These are phyloP conservation scores for Drosophila lacicola DNA, from an alignment of 2,888 invertebrate species.

Conservation along the genomic window DNA sequence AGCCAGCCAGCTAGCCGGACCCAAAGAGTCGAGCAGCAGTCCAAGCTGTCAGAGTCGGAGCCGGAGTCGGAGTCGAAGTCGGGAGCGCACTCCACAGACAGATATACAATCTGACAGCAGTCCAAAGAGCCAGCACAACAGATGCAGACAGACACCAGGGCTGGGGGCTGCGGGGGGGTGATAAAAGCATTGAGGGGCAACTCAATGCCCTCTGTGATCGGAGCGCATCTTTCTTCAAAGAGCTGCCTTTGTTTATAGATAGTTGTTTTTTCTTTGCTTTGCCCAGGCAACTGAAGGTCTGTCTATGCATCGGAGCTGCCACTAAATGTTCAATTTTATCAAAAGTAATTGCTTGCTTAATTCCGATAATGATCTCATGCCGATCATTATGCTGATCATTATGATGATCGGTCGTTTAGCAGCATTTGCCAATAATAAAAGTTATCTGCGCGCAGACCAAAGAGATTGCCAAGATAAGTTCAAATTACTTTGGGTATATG, in stretches of 20 bases:
- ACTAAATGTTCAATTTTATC: slow-evolving; percentile 54
- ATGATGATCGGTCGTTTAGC: slow-evolving; percentile 11
- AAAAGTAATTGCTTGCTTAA: slow-evolving; percentile 55
- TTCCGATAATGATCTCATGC: slow-evolving; percentile 10
- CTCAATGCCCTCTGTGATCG: slow-evolving; percentile 26
- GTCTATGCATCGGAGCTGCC: slow-evolving; percentile 16
- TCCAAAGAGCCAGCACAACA: slow-evolving; percentile 54
- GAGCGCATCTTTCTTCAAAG: slow-evolving; percentile 46
- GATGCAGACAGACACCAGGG: slow-evolving; percentile 31
- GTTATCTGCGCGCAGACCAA: slow-evolving; percentile 21
- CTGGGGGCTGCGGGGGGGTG: not conserved
- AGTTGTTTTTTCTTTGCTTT: no score
- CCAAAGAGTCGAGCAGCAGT: slow-evolving; percentile 15
- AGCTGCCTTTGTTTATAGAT: slow-evolving; percentile 28
- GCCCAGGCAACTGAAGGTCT: slow-evolving; percentile 1
- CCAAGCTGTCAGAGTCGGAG: slow-evolving; percentile 20
- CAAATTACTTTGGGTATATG: slow-evolving; percentile 15
- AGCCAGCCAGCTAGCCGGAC: slow-evolving; percentile 46
- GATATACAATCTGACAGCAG: slow-evolving; percentile 72
- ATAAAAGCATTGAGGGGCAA: not conserved
- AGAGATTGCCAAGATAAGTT: slow-evolving; percentile 38
- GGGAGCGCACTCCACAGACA: slow-evolving; percentile 33
- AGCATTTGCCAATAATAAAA: slow-evolving; percentile 37
- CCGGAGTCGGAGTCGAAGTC: slow-evolving; percentile 14
- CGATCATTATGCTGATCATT: slow-evolving; percentile 17